A percentile compares a stretch with the other conserved stretches of the same genome.
phyloP scores from a whole-genome alignment of 2,888 invertebrate genomes.

The Philereme transversata region DNA sequence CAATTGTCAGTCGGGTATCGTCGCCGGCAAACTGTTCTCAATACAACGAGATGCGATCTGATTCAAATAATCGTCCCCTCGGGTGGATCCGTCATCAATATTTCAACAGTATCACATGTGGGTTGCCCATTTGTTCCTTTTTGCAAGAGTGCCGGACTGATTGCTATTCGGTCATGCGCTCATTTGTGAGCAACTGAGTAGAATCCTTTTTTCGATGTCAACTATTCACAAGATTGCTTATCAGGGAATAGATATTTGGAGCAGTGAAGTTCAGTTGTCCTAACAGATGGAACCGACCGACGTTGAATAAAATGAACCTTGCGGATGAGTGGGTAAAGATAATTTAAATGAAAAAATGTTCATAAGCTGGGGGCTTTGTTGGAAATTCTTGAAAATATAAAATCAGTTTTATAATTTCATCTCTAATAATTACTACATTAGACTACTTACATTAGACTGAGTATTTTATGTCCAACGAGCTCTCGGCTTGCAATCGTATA shows the following conservation, averaged over 20 bases:
- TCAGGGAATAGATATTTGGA: constrained; percentile 14
- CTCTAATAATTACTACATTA: too few relatives aligned
- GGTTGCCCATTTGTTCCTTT: constrained; percentile 56
- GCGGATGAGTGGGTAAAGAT: too few relatives aligned
- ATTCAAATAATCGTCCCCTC: constrained; percentile 63
- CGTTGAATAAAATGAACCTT: too few relatives aligned
- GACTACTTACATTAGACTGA: too few relatives aligned
- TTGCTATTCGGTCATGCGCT: constrained; percentile 54
- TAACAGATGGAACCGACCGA: too few relatives aligned
- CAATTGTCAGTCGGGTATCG: constrained; percentile 58
- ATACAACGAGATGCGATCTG: constrained; percentile 55
- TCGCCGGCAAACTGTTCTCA: constrained; percentile 49
- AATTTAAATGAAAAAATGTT: too few relatives aligned
- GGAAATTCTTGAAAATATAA: too few relatives aligned
- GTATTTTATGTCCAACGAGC: too few relatives aligned
- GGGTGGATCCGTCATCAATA: constrained; percentile 69
- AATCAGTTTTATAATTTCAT: too few relatives aligned
- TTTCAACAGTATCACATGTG: constrained; percentile 62
- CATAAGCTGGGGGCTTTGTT: too few relatives aligned
- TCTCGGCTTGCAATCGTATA: too few relatives aligned
- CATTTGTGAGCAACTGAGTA: constrained; percentile 47
- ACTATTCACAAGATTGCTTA: constrained; percentile 21
- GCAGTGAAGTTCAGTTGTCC: neutral
- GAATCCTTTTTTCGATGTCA: constrained; percentile 31
- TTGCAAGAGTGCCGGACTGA: constrained; percentile 52